These are phyloP conservation scores for Cygnus olor DNA, from an alignment of 2,797 vertebrate species.

Conservation along the genomic window DNA sequence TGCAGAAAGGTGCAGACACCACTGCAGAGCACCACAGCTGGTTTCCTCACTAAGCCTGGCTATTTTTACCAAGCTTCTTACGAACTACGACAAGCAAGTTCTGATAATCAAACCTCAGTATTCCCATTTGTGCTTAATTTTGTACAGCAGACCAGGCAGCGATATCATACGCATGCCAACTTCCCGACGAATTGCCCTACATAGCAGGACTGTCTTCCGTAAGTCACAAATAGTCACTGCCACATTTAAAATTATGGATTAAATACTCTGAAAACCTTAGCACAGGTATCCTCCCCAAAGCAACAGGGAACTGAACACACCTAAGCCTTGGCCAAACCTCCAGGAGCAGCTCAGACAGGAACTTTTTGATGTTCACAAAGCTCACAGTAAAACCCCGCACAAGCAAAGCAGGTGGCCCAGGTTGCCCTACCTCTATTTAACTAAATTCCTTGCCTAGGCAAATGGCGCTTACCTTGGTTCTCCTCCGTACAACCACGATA, in stretches of 20 bases:
- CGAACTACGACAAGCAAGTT: not conserved
- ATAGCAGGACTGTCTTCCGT: not conserved
- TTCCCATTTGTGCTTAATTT: not conserved
- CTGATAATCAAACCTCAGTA: not conserved
- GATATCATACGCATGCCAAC: not conserved
- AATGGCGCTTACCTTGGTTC: not conserved
- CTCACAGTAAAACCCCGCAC: not conserved
- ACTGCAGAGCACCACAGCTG: not conserved
- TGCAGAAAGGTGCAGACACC: not conserved
- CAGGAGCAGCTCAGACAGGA: not conserved
- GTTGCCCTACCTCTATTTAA: not conserved
- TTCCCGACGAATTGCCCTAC: not conserved
- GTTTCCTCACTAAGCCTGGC: not conserved
- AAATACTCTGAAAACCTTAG: not conserved
- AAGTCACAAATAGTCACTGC: rapidly evolving
- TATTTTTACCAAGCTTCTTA: not conserved
- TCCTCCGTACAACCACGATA: not conserved
- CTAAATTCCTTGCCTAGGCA: not conserved
- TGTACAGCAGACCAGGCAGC: not conserved
- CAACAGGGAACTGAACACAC: not conserved
- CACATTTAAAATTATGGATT: rapidly evolving
- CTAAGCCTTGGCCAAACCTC: not conserved
- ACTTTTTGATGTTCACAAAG: not conserved
- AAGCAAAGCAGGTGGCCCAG: not conserved
- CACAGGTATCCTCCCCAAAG: not conserved